Evolutionary conservation across 1,140 invertebrate genomes (phyloP).

Genomic region (Drosophila sp.): DNA sequence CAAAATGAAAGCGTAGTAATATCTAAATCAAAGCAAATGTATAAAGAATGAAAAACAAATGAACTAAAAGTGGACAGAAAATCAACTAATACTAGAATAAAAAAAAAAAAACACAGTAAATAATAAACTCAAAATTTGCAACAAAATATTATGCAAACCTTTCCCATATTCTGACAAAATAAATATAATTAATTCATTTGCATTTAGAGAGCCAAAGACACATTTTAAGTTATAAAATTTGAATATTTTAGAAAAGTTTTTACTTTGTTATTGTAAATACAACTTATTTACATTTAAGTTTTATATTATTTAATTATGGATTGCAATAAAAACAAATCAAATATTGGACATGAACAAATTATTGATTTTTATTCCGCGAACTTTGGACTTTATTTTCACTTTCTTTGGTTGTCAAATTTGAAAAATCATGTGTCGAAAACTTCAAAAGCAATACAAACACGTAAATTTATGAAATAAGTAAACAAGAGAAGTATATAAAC

Average conservation of each 20-base stretch:
- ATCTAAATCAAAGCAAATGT: conserved; percentile 81
- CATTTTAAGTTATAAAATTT: conserved; percentile 31
- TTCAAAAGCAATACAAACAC: conserved; percentile 69
- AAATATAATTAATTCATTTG: conserved; percentile 23
- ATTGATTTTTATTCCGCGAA: not conserved
- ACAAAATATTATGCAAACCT: conserved; percentile 34
- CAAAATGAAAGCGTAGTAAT: conserved; percentile 74
- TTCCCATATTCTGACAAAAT: conserved; percentile 22
- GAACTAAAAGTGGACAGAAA: conserved; percentile 23
- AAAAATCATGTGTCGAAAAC: conserved; percentile 46
- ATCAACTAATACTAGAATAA: conserved; percentile 40
- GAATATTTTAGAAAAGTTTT: conserved; percentile 19
- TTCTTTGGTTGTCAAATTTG: not conserved
- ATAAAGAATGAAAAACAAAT: conserved; percentile 52
- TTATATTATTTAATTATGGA: conserved; percentile 21
- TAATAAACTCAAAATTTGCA: conserved; percentile 28
- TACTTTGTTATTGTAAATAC: conserved; percentile 46
- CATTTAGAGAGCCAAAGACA: conserved; percentile 55
- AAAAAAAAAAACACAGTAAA: conserved; percentile 18
- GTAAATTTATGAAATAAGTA: conserved; percentile 44
- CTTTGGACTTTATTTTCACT: conserved; percentile 11
- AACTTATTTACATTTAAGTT: conserved; percentile 18
- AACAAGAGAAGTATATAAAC: conserved; percentile 10
- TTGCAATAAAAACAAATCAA: conserved; percentile 4
- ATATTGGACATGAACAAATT: conserved; percentile 1